These are phyloP conservation scores for Charina bottae DNA, from an alignment of 2,113 vertebrate genomes.

Conservation along the genomic window DNA sequence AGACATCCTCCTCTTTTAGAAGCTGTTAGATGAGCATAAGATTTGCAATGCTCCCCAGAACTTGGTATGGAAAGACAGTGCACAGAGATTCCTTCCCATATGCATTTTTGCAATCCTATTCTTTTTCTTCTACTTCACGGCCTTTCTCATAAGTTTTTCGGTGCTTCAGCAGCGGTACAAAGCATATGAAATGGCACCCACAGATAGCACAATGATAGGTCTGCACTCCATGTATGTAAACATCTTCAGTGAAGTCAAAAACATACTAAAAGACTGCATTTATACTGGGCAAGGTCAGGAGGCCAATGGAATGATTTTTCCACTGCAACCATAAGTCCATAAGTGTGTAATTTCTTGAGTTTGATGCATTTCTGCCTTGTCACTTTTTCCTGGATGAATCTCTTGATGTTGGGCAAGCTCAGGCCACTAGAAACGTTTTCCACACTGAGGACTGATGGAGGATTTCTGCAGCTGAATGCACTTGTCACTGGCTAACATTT, in stretches of 20 bases:
- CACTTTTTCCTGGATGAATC: not conserved
- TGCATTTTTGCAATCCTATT: not conserved
- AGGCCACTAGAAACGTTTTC: not conserved
- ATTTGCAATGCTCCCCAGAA: not conserved
- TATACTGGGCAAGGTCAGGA: not conserved
- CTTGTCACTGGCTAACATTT: not conserved
- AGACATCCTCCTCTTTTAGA: not conserved
- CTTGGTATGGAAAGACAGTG: not conserved
- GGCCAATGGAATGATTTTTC: not conserved
- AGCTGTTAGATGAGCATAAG: not conserved
- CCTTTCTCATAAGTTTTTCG: not conserved
- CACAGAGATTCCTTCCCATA: no score
- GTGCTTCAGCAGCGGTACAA: not conserved
- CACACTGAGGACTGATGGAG: not conserved
- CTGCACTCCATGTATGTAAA: not conserved
- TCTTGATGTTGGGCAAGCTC: not conserved
- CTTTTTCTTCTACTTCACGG: not conserved
- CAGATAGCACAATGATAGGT: not conserved
- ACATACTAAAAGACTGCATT: not conserved
- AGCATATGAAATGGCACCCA: not conserved
- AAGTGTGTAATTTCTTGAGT: not conserved
- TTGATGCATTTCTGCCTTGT: not conserved
- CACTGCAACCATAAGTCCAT: not conserved
- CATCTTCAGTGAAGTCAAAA: not conserved
- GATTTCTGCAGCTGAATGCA: not conserved